These are phyloP conservation scores for Avahi laniger DNA, from an alignment of 2,797 vertebrate genomes.

Conservation along the genomic window DNA sequence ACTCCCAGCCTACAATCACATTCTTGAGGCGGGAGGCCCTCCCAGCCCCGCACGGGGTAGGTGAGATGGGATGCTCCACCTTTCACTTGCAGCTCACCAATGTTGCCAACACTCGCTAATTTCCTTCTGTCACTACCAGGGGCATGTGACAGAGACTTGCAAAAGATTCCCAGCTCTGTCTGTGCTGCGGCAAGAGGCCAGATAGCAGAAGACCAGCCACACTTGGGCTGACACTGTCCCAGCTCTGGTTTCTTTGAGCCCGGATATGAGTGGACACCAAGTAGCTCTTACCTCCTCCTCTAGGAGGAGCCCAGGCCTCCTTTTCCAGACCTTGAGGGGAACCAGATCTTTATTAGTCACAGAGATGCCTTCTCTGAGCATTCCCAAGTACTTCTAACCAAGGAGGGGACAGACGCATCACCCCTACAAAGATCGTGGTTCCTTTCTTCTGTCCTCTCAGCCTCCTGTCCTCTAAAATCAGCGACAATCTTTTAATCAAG, in stretches of 20 bases:
- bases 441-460: neutral
- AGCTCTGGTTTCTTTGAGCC: neutral
- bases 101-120: neutral
- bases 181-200: neutral
- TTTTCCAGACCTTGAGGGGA: neutral
- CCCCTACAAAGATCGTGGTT: neutral
- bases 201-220: neutral
- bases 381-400: neutral
- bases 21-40: neutral
- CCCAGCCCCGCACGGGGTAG: neutral
- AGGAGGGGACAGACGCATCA: neutral
- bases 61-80: neutral
- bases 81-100: neutral
- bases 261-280: neutral
- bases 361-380: neutral
- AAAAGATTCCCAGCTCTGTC: neutral
- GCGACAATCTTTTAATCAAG: neutral
- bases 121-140: neutral
- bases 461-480: neutral
- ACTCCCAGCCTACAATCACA: neutral
- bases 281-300: neutral
- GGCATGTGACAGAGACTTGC: neutral
- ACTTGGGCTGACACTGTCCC: neutral
- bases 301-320: neutral
- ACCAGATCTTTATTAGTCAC: neutral